Evolutionary conservation across 2,113 vertebrate species (phyloP).

Genomic region (Dissostichus mawsoni): DNA sequence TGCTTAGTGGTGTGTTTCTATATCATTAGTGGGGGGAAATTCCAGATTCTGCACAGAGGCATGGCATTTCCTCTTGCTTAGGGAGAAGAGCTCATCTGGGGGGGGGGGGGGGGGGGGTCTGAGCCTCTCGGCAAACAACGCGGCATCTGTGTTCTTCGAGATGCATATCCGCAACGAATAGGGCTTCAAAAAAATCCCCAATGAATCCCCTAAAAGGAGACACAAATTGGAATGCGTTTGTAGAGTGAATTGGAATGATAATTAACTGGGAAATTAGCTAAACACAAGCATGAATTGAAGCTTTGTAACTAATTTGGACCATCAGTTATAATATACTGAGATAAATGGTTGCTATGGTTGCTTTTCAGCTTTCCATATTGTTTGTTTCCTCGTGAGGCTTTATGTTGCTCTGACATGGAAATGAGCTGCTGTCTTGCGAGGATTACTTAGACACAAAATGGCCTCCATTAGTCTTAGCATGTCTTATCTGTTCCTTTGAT

Average conservation of each 20-base stretch:
- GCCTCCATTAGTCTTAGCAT: conserved; percentile 36
- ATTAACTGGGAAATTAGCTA: conserved; percentile 63
- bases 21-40: conserved; percentile 71
- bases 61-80: conserved; percentile 46
- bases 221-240: conserved; percentile 59
- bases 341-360: conserved; percentile 64
- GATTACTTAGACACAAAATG: conserved; percentile 43
- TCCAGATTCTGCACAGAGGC: conserved; percentile 59
- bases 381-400: conserved; percentile 33
- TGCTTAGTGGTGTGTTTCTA: conserved; percentile 42
- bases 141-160: conserved; percentile 70
- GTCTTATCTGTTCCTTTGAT: conserved; percentile 27
- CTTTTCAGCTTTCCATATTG: conserved; percentile 34
- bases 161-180: conserved; percentile 52
- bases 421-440: conserved; percentile 30
- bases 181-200: conserved; percentile 39
- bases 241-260: conserved; percentile 57
- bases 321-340: conserved; percentile 46
- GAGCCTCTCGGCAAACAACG: conserved; percentile 50
- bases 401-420: conserved; percentile 39
- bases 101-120: conserved; percentile 16
- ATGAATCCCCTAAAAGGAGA: conserved; percentile 54
- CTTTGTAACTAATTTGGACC: conserved; percentile 62
- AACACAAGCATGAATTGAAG: conserved; percentile 59
- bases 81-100: conserved; percentile 68